phyloP scores from a whole-genome alignment of 1,140 invertebrate species.

The Brachionus manjavacas region DNA sequence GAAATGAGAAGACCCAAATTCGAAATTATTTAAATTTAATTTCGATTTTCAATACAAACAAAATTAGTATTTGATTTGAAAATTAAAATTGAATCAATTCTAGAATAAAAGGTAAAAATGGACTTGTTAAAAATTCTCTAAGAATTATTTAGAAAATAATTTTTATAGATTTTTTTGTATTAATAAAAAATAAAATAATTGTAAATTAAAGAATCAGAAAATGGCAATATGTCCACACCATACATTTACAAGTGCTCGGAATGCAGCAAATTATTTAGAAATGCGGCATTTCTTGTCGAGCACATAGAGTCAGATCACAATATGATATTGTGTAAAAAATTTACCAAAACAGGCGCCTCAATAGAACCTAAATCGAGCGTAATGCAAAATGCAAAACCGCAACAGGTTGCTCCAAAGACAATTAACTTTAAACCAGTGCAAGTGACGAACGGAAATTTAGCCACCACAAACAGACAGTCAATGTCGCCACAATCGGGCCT shows the following conservation, averaged over 20 bases:
- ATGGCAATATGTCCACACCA: not conserved
- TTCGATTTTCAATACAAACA: not conserved
- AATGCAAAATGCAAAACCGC: not conserved
- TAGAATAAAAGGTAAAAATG: not conserved
- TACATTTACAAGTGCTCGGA: slow-evolving; percentile 31
- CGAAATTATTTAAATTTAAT: not conserved
- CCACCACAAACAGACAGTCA: not conserved
- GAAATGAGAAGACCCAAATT: not conserved
- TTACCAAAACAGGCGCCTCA: slow-evolving; percentile 16
- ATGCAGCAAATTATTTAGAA: slow-evolving; percentile 14
- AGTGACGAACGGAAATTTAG: not conserved
- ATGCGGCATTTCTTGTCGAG: slow-evolving; percentile 9
- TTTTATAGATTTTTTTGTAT: not conserved
- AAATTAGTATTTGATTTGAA: not conserved
- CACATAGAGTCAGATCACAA: slow-evolving; percentile 25
- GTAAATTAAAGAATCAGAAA: not conserved
- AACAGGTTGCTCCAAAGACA: not conserved
- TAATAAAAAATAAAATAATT: not conserved
- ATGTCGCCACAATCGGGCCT: not conserved
- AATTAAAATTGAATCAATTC: no score
- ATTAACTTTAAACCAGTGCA: slow-evolving; percentile 19
- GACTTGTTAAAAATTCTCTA: not conserved
- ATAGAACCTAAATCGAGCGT: not conserved
- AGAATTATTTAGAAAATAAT: not conserved
- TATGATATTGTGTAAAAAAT: slow-evolving; percentile 28